Evolutionary conservation across 2,797 vertebrate species (phyloP).

Genomic region (Cuniculus paca): DNA sequence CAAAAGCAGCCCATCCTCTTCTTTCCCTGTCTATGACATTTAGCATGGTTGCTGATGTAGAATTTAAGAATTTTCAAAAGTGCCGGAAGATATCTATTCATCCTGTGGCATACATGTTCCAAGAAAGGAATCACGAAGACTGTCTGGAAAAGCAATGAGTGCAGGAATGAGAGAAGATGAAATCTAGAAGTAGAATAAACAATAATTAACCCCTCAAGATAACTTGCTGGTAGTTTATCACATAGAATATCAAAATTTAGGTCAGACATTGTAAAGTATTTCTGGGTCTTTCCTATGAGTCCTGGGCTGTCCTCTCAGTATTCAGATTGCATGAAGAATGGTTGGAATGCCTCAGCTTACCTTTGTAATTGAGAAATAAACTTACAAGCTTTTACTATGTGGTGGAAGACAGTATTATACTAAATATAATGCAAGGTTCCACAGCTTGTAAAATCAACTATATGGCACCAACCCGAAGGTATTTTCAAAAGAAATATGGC

Average conservation of each 20-base stretch:
- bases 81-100: neutral
- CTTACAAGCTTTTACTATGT: neutral
- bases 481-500: conserved; percentile 52
- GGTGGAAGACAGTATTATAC: conserved; percentile 30
- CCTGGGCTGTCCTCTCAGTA: neutral
- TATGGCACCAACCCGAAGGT: neutral
- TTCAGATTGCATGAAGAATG: neutral
- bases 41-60: neutral
- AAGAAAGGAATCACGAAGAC: neutral
- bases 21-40: neutral
- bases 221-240: neutral
- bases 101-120: neutral
- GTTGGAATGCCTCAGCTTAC: neutral
- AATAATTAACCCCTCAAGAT: neutral
- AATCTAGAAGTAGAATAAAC: neutral
- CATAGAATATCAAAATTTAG: neutral
- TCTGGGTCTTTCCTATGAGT: neutral
- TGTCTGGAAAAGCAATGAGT: neutral
- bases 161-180: neutral
- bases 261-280: conserved; percentile 8
- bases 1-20: neutral
- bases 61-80: neutral
- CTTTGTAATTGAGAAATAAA: neutral
- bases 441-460: conserved; percentile 44
- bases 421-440: neutral